Evolutionary conservation across 2,797 vertebrate genomes (phyloP), one percentile per base, ranked within the genome.

Genomic region (Pseudochirops cupreus): DNA sequence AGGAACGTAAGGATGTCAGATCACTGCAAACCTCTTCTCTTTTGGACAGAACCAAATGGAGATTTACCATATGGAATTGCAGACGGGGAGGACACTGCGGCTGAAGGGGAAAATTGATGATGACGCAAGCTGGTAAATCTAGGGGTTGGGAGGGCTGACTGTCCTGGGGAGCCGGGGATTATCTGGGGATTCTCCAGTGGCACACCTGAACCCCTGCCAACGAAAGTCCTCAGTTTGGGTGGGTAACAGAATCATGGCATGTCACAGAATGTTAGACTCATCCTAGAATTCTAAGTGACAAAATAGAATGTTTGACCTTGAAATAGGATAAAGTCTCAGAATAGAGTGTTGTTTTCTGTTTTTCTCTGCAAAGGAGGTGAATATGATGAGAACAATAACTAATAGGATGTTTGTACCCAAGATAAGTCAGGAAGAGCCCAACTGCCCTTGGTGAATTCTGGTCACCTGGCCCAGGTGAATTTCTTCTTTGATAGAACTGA

Each of bases 101-200:
- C 14, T 99, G 56, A 99, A 99, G 94, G 99, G 99, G 92, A 97
- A 98, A 50, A 97, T 99, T 91, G 16, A 96, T 0, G 90, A 97
- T 0, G 95, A 99, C 92, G 95, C 98, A 57, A 92, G 98, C 0
- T 1, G 10, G 98, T 98, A 95, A 98, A 97, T 46, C 39, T 50
- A 9, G 39, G 39, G 39, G 2, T 4, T 50, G 39, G 39, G 39
- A 21, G 21, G 21, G 67, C 67, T 39, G 67, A 31, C 59, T 67
- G 31, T 16, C 12, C 33, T 67, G 33, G 33, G n/a, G 67, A 74
- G n/a, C n/a, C 21, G n/a, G 18, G 67, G n/a, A 24, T 82, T 46
- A 21, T 24, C 39, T 24, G n/a, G 18, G 21, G 24, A 74, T 39
- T 74, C n/a, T 74, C 67, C 1, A 18, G n/a, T n/a, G 18, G 21